These are phyloP conservation scores for Diacarnus erythraeanus DNA, from an alignment of 37 sponge, comb jelly and placozoan genomes.

Conservation along the genomic window DNA sequence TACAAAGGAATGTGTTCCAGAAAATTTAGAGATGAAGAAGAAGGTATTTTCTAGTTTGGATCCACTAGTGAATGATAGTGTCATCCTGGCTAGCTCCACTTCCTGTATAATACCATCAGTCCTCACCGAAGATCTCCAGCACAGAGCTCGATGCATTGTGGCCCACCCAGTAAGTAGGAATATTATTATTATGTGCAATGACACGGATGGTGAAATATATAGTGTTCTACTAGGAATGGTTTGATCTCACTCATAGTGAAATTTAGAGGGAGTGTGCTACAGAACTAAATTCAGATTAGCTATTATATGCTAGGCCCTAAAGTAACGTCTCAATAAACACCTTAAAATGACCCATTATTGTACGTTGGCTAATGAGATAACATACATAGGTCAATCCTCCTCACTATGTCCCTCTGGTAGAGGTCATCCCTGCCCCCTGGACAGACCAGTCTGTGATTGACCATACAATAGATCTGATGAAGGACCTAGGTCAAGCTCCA, in stretches of 20 bases:
- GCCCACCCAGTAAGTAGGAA: conserved; percentile 78
- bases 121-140: conserved; percentile 78
- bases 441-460: conserved; percentile 49
- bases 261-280: too few species aligned
- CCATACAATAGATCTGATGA: conserved; percentile 60
- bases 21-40: conserved; percentile 81
- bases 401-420: conserved; percentile 84
- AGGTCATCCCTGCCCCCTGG: conserved; percentile 86
- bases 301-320: too few species aligned
- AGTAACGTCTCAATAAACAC: too few species aligned
- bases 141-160: conserved; percentile 86
- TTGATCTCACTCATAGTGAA: too few species aligned
- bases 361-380: background rate
- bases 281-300: too few species aligned
- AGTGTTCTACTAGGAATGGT: too few species aligned
- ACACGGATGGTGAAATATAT: too few species aligned
- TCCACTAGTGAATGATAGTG: conserved; percentile 50
- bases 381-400: conserved; percentile 78
- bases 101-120: conserved; percentile 89
- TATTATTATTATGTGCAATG: background rate
- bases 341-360: conserved; percentile 1
- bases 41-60: conserved; percentile 83
- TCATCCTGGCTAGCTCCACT: conserved; percentile 84
- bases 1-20: conserved; percentile 89
- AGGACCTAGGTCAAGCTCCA: conserved; percentile 83